Base-by-base conservation (phyloP, 1,140 invertebrate species). In the Drosophila biarmipes region DNA sequence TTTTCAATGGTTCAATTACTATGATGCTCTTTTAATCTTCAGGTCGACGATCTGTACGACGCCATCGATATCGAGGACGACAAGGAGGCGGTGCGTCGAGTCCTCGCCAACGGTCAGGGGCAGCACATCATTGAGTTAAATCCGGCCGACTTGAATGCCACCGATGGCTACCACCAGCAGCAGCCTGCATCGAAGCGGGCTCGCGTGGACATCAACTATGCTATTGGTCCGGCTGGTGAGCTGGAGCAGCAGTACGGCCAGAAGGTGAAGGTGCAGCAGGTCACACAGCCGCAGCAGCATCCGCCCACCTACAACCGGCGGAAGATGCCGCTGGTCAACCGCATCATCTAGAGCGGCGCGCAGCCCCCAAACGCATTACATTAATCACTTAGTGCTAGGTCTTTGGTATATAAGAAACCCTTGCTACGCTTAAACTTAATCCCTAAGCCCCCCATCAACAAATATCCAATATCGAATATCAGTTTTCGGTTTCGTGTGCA, bases 311-410 rank as follows among this genome's bases (percentile, higher is more conserved):
- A 90, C 21, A 94, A 93, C 85, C 85, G 94, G 56, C 92, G 94
- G 57, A 94, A 94, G 87, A 94, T 94, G 58, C 93, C 93, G 42
- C 92, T 94, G 57, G 93, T 94, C 14, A 94, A 94, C 78, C 80
- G 94, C 76, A 93, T 94, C 46, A 93, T 93, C 19, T 92, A 93
- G 79, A 49, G 45, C n/a, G 63, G 21, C 58, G 24, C 59, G 55
- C 31, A 51, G 48, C 35, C 35, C 55, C 12, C 17, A 8, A 35
- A 53, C 17, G 52, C 31, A 53, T 57, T 42, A 48, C 21, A 8
- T 51, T 53, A 46, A 54, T 42, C 64, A 85, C 43, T 82, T 67
- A 85, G 81, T 80, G 53, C 56, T 80, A 80, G 80, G 45, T 58
- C 40, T 52, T 59, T 43, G 48, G 34, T 55, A 71, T 71, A 49